phyloP scores from a whole-genome alignment of 2,113 vertebrate species.

The Dipodomys ordii region DNA sequence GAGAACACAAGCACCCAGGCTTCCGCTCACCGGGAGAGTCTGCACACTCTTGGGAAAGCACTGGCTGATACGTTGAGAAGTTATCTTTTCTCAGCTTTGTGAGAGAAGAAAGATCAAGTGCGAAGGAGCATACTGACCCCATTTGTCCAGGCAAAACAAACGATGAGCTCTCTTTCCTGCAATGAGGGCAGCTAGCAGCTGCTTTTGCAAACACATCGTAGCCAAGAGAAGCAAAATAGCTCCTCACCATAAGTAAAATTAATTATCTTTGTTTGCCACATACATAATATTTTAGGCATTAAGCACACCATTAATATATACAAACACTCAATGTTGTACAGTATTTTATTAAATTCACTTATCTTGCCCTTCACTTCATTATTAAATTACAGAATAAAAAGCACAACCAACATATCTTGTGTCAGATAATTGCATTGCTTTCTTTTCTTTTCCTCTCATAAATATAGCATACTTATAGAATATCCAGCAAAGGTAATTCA shows the following conservation, averaged over 20 bases:
- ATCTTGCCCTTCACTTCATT: slow-evolving; percentile 75
- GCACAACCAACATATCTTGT: slow-evolving; percentile 24
- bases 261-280: slow-evolving; percentile 71
- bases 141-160: neutral
- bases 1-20: too few relatives aligned
- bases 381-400: slow-evolving; percentile 63
- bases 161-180: accelerated
- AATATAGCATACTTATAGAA: neutral
- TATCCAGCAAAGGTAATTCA: slow-evolving; percentile 9
- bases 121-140: neutral
- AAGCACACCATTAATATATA: slow-evolving; percentile 77
- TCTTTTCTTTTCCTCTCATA: neutral
- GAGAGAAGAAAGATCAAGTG: neutral
- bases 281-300: slow-evolving; percentile 78
- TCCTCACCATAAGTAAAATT: neutral
- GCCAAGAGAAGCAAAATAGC: neutral
- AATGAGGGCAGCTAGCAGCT: accelerated
- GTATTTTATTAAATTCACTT: slow-evolving; percentile 82
- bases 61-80: neutral
- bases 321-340: slow-evolving; percentile 69
- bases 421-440: slow-evolving; percentile 66
- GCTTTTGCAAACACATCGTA: accelerated
- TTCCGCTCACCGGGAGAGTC: neutral
- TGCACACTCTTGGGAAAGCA: neutral
- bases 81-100: slow-evolving; percentile 33